A percentile compares a stretch with the other conserved stretches of the same genome.
Evolutionary conservation across 1,140 invertebrate species (phyloP).

Genomic region (Neodiprion pinetum): DNA sequence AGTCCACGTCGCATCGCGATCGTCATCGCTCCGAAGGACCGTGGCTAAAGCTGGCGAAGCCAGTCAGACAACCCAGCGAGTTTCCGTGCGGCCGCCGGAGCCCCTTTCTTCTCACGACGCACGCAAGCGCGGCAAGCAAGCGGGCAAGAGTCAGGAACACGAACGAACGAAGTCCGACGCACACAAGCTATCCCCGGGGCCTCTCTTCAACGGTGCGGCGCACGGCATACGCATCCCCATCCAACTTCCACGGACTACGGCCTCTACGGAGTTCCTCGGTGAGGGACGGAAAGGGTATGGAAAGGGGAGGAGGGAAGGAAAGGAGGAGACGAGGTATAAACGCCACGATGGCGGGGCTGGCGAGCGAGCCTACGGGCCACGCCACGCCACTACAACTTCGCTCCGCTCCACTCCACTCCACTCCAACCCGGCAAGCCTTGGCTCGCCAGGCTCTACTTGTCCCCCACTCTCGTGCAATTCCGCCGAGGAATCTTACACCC

Average conservation of each 20-base stretch:
- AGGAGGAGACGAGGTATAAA: constrained; percentile 37
- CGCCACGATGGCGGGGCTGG: constrained; percentile 56
- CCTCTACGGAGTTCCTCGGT: not conserved
- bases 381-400: constrained; percentile 34
- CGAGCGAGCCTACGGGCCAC: constrained; percentile 53
- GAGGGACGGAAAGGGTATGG: not conserved
- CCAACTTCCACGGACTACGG: not conserved
- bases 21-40: too few species aligned
- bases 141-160: not conserved
- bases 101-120: constrained; percentile 3
- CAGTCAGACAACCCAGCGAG: not conserved
- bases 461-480: constrained; percentile 19
- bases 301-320: constrained; percentile 32
- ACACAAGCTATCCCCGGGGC: not conserved
- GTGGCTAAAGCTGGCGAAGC: too few species aligned
- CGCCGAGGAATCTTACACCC: constrained; percentile 58
- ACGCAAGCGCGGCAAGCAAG: constrained; percentile 24
- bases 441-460: not conserved
- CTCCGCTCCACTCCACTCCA: constrained; percentile 17
- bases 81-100: not conserved
- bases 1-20: too few species aligned
- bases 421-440: constrained; percentile 7
- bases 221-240: not conserved
- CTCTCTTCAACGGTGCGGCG: not conserved
- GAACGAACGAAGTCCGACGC: too few species aligned